These are phyloP conservation scores for Coptodon rendalli DNA, from an alignment of 2,113 vertebrate genomes.

Conservation along the genomic window DNA sequence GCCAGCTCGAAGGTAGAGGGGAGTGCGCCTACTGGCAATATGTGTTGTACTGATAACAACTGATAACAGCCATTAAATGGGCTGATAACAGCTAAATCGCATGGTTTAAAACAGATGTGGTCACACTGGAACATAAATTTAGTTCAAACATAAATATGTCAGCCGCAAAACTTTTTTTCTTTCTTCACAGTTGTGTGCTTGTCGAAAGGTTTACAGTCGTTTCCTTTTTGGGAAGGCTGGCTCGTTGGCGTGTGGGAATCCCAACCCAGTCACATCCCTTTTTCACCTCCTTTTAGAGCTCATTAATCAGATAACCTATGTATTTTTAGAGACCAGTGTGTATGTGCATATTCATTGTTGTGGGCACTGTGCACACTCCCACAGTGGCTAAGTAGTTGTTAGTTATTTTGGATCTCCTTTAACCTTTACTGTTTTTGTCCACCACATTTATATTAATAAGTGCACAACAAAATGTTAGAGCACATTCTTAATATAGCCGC, in stretches of 20 bases:
- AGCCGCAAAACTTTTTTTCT: neutral
- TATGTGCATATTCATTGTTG: neutral
- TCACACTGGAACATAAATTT: neutral
- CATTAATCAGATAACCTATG: neutral
- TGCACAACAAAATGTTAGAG: neutral
- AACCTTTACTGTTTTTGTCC: neutral
- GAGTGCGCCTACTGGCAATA: neutral
- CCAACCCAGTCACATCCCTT: neutral
- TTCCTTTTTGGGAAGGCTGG: neutral
- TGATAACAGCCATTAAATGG: neutral
- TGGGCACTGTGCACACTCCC: neutral
- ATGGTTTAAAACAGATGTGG: neutral
- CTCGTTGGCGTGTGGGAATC: neutral
- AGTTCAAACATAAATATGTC: neutral
- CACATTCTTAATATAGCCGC: neutral
- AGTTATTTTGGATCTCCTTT: neutral
- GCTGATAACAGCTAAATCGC: neutral
- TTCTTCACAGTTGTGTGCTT: neutral
- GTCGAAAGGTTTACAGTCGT: neutral
- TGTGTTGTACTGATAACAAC: neutral
- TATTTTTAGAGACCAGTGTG: neutral
- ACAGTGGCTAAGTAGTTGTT: neutral
- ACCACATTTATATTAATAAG: neutral
- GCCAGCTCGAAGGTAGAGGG: neutral
- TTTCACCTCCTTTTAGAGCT: neutral